Evolutionary conservation across 64 coral and sea anemone genomes (phyloP), one percentile per base, ranked within the genome.

Genomic region (Pocillopora damicornis): DNA sequence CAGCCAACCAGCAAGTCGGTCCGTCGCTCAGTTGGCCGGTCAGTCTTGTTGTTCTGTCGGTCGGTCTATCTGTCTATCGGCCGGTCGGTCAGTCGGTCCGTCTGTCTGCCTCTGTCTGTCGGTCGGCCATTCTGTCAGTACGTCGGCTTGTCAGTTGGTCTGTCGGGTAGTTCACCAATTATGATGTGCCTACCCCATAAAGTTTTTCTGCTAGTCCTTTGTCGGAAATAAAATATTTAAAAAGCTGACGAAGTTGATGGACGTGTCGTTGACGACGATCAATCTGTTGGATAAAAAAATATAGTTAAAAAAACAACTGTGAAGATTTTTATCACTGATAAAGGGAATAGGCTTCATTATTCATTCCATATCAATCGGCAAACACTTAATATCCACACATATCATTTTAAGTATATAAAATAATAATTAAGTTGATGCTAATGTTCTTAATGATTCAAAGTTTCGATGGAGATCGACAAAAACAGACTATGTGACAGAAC

Each of bases 211-310:
- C 80, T 0, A 83, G 80, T 9, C 15, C 11, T 37, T 83, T 83
- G 63, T 83, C 80, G 15, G 62, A 67, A 67, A 42, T 68, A 67
- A 66, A 83, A 83, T 63, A 83, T 67, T 83, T 83, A 18, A 65
- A 83, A 42, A 83, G 61, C 45, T 83, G 80, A 68, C 80, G 80
- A 83, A 83, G 80, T 45, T 83, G 80, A 42, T 83, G 80, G 42
- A 83, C 80, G 14, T 83, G 80, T 18, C 80, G 37, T 17, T 83
- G 80, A 66, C 80, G 80, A 12, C 80, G 80, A 68, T 83, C 80
- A 66, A 83, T 35, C 80, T 83, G 35, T 20, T 15, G 15, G 45
- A 15, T n/a, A 67, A 68, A 66, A 67, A 11, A 42, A 22, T 2
- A 20, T 10, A 23, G 0, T 9, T 71, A 20, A 67, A 18, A 18